Evolutionary conservation across 2,888 invertebrate species (phyloP), one percentile per base, ranked within the genome.

Genomic region (Pachydiplax longipennis): DNA sequence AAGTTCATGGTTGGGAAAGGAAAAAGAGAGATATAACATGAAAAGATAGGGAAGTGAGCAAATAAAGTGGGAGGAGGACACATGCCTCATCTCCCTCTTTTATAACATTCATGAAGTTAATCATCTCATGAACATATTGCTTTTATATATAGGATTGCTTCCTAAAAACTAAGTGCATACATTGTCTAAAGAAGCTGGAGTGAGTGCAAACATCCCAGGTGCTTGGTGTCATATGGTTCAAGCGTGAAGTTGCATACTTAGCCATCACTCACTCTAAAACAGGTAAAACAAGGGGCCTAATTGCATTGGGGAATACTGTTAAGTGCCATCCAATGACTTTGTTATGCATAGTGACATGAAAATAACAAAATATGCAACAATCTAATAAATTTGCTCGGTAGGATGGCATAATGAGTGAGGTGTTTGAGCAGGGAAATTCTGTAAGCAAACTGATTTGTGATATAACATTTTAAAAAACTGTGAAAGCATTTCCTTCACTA

Each of bases 201-300:
- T 87, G 61, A 53, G 58, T 87, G 87, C 87, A 87, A 37, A 61
- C 58, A 61, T 61, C 87, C 61, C 37, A 83, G 37, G 61, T 61
- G 61, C 65, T 65, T 22, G n/a, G 61, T 35, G 87, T 31, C 61
- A 65, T 35, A 37, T 53, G 83, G 58, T 31, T 31, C 35, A 87
- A 87, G 87, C 87, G 61, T 37, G 73, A 61, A 87, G 31, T 65
- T 61, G 61, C 87, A 87, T 87, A 87, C 87, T 61, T 87, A 37
- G 87, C 87, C 61, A 87, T 87, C 87, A 87, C 31, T 87, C 87
- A 87, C 61, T 87, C 87, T 40, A 65, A 37, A 48, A 35, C 87
- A 37, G 87, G 87, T 87, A 37, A 35, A 53, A 53, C 53, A 53
- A 53, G 61, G 87, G 87, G 53, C 87, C 87, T n/a, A 65, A 61